Evolutionary conservation across 2,797 vertebrate genomes (phyloP), one percentile per base, ranked within the genome.

Genomic region (Phataginus tricuspis): DNA sequence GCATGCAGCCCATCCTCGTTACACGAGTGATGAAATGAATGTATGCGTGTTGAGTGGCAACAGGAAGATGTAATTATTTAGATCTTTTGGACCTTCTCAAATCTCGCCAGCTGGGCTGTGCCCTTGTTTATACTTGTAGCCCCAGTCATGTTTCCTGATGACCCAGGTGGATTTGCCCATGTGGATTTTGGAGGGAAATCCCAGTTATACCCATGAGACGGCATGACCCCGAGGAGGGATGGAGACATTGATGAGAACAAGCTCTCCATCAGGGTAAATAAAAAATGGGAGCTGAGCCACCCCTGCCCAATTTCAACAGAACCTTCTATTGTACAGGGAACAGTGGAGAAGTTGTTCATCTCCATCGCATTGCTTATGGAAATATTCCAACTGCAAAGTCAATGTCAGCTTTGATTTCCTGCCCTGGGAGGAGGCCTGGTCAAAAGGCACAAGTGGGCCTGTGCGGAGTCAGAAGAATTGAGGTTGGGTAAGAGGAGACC

Each of bases 341-440:
- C 94, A 97, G 75, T 94, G 21, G 53, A 84, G 55, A 93, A 96
- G 95, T 95, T 97, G 75, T 95, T 97, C 89, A 72, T 97, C 85
- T 90, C 83, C 18, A 55, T 92, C 66, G 89, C 69, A 93, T 97
- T 93, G 63, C 61, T 96, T 79, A 69, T 90, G 86, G 93, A 93
- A 95, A 95, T 80, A 84, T 95, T 96, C 94, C 4, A 25, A 94
- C 74, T 96, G 91, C 77, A 93, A 86, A 97, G 61, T 94, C 90
- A 96, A 53, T 92, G 94, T 97, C 84, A 59, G 37, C 87, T 45
- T 82, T 97, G 86, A 97, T 55, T 83, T 55, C 95, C 96, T 98
- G 94, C 88, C 97, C 93, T 59, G 34, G 49, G 94, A 91, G 84
- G 82, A 96, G 90, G 59, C 72, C 57, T 59, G 74, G 86, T 79